Conservation (phyloP, 2,797 vertebrate genomes). For the Gila robusta region DNA sequence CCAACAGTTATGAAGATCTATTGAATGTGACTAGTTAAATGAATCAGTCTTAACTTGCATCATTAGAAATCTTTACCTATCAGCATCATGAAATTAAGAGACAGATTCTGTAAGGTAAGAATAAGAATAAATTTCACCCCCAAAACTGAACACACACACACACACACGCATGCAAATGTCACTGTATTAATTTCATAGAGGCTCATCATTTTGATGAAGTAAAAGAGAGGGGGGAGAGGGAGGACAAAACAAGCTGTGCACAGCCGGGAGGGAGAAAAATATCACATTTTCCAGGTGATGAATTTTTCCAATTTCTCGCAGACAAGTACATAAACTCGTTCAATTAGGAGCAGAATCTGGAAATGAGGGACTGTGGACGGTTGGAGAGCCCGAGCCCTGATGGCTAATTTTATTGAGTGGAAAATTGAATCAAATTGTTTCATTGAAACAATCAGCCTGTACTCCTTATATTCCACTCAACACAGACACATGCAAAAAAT, state of each 20-base stretch:
- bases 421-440: slow-evolving; percentile 99
- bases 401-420: slow-evolving; percentile 99
- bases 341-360: slow-evolving; percentile 86
- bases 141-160: slow-evolving; percentile 4
- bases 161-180: slow-evolving; percentile 58
- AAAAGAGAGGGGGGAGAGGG: slow-evolving; percentile 59
- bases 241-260: slow-evolving; percentile 80
- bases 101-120: slow-evolving; percentile 4
- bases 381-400: slow-evolving; percentile 80
- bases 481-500: background rate
- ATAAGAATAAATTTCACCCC: background rate
- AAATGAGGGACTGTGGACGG: slow-evolving; percentile 85
- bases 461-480: slow-evolving; percentile 47
- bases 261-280: slow-evolving; percentile 87
- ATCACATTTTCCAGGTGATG: slow-evolving; percentile 96
- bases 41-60: background rate
- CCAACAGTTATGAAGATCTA: background rate
- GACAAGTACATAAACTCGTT: slow-evolving; percentile 93
- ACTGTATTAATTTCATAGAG: slow-evolving; percentile 87
- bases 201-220: slow-evolving; percentile 92
- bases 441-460: slow-evolving; percentile 88
- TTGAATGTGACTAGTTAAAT: background rate
- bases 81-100: slow-evolving; percentile 5
- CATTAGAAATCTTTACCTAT: background rate
- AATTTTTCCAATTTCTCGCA: slow-evolving; percentile 94